Percentiles rank a stretch among this genome's conserved stretches.
These are phyloP conservation scores for Melipona quadrifasciata DNA, from an alignment of 1,140 invertebrate species.

Conservation along the genomic window DNA sequence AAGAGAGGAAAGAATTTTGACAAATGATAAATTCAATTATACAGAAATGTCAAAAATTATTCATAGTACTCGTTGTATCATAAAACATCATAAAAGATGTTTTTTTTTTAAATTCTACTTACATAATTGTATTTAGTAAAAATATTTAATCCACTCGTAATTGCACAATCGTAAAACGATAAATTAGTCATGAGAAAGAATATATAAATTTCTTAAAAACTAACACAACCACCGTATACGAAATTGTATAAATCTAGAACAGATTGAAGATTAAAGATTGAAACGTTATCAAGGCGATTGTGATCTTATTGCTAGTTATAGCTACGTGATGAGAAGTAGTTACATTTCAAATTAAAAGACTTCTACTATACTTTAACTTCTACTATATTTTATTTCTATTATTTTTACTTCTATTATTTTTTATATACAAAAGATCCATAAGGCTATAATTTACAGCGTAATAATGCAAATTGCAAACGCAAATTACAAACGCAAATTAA, in stretches of 20 bases:
- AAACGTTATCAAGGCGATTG: neutral
- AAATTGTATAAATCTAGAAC: neutral
- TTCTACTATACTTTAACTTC: too few relatives aligned
- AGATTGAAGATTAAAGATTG: neutral
- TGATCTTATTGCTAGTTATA: neutral
- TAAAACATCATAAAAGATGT: too few relatives aligned
- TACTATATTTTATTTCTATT: too few relatives aligned
- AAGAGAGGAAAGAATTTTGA: neutral
- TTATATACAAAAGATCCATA: conserved; percentile 35
- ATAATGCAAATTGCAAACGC: conserved; percentile 11
- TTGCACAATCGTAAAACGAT: neutral
- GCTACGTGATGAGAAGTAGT: neutral
- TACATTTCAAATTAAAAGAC: neutral
- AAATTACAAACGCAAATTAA: conserved; percentile 27
- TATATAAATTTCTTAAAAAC: neutral
- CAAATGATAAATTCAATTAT: too few relatives aligned
- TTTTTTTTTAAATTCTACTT: neutral
- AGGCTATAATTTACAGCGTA: neutral
- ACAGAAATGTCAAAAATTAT: too few relatives aligned
- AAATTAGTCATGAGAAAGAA: neutral
- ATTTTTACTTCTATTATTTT: neutral
- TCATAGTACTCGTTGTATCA: too few relatives aligned
- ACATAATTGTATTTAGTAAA: neutral
- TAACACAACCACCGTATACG: neutral
- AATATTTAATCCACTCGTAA: neutral